These are phyloP conservation scores for Lottia gigantea DNA, from an alignment of 2,888 invertebrate species.

Conservation along the genomic window DNA sequence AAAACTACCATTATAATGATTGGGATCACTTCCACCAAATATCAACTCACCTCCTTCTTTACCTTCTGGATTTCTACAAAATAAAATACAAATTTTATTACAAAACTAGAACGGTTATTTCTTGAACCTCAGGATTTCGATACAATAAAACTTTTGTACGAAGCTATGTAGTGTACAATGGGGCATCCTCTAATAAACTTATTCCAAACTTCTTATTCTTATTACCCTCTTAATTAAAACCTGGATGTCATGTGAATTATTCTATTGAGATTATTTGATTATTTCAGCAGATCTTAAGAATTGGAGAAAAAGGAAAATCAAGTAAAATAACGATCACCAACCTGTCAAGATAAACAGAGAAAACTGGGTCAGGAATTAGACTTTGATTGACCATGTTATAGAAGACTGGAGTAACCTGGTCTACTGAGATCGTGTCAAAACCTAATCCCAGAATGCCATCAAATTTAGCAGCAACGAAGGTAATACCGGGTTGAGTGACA, in stretches of 20 bases:
- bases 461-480: constrained; percentile 98
- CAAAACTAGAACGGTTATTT: too few species aligned
- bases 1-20: constrained; percentile 88
- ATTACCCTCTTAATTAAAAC: too few species aligned
- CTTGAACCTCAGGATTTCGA: too few species aligned
- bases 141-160: too few species aligned
- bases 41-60: constrained; percentile 67
- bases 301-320: too few species aligned
- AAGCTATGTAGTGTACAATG: too few species aligned
- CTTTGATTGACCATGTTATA: constrained; percentile 88
- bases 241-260: too few species aligned
- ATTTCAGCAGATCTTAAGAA: too few species aligned
- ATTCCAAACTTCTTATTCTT: too few species aligned
- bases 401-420: constrained; percentile 90
- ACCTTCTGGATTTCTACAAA: constrained; percentile 78
- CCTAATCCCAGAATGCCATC: constrained; percentile 96
- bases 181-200: too few species aligned
- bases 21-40: constrained; percentile 90
- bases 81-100: not conserved
- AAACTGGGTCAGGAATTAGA: constrained; percentile 76
- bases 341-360: constrained; percentile 95
- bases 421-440: constrained; percentile 89
- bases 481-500: constrained; percentile 88
- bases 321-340: constrained; percentile 64
- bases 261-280: too few species aligned